Percentiles rank a stretch among this genome's conserved stretches.
Evolutionary conservation across 2,113 vertebrate genomes (phyloP).

Genomic region (Hassar affinis): DNA sequence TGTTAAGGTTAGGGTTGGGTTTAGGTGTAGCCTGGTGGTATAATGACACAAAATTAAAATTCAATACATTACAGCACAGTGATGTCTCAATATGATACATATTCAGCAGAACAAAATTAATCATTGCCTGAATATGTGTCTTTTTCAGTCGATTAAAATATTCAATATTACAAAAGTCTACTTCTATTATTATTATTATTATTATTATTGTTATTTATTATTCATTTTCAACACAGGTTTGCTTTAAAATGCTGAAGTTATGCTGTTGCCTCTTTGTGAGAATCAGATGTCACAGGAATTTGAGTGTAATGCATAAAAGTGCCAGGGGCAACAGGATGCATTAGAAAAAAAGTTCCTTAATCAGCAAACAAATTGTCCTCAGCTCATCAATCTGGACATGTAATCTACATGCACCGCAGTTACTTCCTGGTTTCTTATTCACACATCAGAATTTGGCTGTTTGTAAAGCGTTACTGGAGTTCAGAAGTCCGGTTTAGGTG

Average conservation of each 20-base stretch:
- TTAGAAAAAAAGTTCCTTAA: neutral
- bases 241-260: neutral
- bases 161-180: too few species aligned
- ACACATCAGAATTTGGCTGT: neutral
- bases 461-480: too few species aligned
- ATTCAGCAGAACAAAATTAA: neutral
- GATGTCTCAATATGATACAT: neutral
- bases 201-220: neutral
- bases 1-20: neutral
- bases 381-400: neutral
- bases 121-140: neutral
- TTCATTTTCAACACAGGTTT: neutral
- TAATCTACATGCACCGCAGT: neutral
- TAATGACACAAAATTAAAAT: neutral
- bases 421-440: neutral
- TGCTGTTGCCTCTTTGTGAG: neutral
- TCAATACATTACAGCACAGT: too few species aligned
- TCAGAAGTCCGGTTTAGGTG: neutral
- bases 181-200: too few species aligned
- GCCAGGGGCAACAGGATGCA: neutral
- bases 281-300: neutral
- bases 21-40: neutral
- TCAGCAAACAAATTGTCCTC: conserved; percentile 5
- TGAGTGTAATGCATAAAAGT: neutral
- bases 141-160: neutral